Evolutionary conservation across 2,113 vertebrate genomes (phyloP).

Genomic region (Amphiprion percula): DNA sequence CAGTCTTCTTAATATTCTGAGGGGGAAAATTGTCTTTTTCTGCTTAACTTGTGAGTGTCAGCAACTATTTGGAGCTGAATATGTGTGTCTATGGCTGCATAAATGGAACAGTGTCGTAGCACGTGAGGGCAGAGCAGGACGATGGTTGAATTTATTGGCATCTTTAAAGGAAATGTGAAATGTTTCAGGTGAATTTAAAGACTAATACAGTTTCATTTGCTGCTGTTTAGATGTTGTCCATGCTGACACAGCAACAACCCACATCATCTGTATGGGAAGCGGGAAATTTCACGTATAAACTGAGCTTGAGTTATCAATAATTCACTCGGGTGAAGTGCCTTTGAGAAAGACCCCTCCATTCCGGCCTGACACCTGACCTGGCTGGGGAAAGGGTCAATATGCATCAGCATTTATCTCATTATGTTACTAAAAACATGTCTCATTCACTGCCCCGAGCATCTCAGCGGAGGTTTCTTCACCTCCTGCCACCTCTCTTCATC

Average conservation of each 20-base stretch:
- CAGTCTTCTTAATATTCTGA: not conserved
- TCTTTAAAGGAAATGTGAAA: not conserved
- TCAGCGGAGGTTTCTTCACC: not conserved
- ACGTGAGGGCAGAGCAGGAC: not conserved
- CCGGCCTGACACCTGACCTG: constrained; percentile 19
- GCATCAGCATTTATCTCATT: not conserved
- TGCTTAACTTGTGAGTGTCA: constrained; percentile 4
- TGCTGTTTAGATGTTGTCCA: not conserved
- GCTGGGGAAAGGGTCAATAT: not conserved
- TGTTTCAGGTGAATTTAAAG: constrained; percentile 12
- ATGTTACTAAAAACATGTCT: not conserved
- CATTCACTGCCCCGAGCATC: not conserved
- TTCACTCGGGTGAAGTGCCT: not conserved
- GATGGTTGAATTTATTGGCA: not conserved
- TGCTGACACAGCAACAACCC: not conserved
- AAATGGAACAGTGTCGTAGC: not conserved
- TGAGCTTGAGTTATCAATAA: constrained; percentile 18
- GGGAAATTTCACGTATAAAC: not conserved
- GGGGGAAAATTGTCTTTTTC: not conserved
- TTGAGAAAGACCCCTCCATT: not conserved
- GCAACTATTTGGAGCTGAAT: not conserved
- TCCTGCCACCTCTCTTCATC: not conserved
- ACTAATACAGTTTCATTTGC: not conserved
- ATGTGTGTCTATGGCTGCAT: not conserved
- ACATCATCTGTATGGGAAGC: not conserved